Base-by-base conservation (phyloP, 2,797 vertebrate genomes). In the Menidia menidia region DNA sequence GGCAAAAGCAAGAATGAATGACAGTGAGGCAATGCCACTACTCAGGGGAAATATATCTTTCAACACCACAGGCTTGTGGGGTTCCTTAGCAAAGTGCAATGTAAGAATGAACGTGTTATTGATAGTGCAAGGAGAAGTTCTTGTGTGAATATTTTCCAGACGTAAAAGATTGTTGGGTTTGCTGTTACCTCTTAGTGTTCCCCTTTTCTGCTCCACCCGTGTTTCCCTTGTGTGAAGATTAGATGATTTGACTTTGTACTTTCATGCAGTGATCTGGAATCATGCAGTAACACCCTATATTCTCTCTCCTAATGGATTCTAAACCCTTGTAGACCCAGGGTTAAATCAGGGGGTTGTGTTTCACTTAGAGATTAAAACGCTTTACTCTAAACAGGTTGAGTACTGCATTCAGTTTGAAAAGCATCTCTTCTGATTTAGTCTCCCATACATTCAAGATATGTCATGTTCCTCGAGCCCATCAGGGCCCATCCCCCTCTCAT, bases 1-100 rank as follows among this genome's bases (percentile, higher is more conserved):
- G 68, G 81, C 33, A 10, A 84, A 80, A 75, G 72, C 39, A 60
- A 73, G 50, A 83, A 81, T 79, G 68, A 58, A 84, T 78, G 80
- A 80, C 65, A 33, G 8, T 47, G 70, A 68, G 48, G 59, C 69
- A 51, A 54, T 59, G 39, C 50, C 68, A 73, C 67, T 64, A 63
- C 71, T 63, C 66, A 58, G 68, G 70, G 66, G 73, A 72, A 10
- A 54, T 73, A 35, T 64, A 25, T 25, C 25, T 64, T 82, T 76
- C 68, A 74, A 89, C 86, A 69, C 71, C 70, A 10, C 18, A 53
- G 71, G 77, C 57, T 56, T 67, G 81, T 67, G 57, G 69, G 48
- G 71, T 75, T 63, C 52, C 64, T 82, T 52, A 71, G 25, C 48
- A 75, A 78, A 85, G 82, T 57, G 50, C 25, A 52, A 51, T 45